These are phyloP conservation scores for Helicoverpa zea DNA, from an alignment of 1,140 invertebrate species.

Conservation along the genomic window DNA sequence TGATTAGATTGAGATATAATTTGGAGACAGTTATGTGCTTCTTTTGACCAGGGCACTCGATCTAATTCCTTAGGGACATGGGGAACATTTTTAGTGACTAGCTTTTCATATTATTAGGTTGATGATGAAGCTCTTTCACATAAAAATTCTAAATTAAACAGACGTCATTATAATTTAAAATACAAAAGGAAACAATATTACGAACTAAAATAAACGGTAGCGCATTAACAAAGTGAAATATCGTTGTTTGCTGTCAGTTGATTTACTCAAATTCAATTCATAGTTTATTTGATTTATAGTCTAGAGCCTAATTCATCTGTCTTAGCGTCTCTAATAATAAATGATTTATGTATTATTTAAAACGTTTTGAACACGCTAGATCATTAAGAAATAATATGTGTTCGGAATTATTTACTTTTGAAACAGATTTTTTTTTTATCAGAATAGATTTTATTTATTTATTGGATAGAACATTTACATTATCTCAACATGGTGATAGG, in stretches of 20 bases:
- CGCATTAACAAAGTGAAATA: conserved; percentile 5
- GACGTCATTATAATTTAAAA: background rate
- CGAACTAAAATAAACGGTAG: background rate
- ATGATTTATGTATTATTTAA: conserved; percentile 12
- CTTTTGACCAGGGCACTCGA: no score
- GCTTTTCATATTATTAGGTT: no score
- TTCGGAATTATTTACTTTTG: background rate
- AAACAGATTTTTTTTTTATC: no score
- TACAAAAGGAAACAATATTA: background rate
- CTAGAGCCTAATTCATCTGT: conserved; percentile 5
- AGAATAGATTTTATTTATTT: no score
- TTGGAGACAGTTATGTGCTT: no score
- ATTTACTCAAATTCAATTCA: conserved; percentile 12
- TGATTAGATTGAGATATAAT: no score
- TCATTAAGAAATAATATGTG: background rate
- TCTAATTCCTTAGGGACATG: no score
- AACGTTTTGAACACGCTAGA: background rate
- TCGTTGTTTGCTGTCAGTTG: background rate
- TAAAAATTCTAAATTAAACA: no score
- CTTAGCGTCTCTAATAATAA: background rate
- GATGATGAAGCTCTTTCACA: no score
- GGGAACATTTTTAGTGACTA: no score
- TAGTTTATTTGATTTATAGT: conserved; percentile 23
- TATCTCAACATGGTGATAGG: no score
- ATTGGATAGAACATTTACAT: no score